These are phyloP conservation scores for Bujurquina vittata DNA, from an alignment of 2,113 vertebrate species.

Conservation along the genomic window DNA sequence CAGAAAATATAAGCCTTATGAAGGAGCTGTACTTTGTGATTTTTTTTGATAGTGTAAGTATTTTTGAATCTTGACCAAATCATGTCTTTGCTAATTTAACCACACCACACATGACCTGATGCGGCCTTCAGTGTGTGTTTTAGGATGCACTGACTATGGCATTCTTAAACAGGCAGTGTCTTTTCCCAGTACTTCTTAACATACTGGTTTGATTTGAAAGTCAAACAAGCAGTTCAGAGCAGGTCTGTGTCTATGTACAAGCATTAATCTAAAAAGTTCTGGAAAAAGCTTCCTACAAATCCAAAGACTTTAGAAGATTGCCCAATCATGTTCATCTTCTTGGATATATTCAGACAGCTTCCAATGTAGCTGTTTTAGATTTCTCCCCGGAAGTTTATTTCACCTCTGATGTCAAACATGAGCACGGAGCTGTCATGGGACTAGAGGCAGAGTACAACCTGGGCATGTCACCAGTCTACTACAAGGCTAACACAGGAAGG, in stretches of 20 bases:
- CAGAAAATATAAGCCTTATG: constrained; percentile 8
- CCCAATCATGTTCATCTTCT: neutral
- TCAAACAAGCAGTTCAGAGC: constrained; percentile 7
- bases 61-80: constrained; percentile 8
- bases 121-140: neutral
- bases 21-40: constrained; percentile 36
- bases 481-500: too few relatives aligned
- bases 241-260: neutral
- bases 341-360: neutral
- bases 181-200: neutral
- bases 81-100: constrained; percentile 3
- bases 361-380: too few relatives aligned
- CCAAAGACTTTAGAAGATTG: neutral
- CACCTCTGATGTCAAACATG: too few relatives aligned
- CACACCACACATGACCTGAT: neutral
- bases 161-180: neutral
- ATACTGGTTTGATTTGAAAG: neutral
- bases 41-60: constrained; percentile 1
- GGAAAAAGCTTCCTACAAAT: neutral
- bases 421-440: too few relatives aligned
- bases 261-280: neutral
- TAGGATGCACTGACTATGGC: neutral
- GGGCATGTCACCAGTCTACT: too few relatives aligned
- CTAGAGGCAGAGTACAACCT: too few relatives aligned
- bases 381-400: neutral